Evolutionary conservation across 2,888 invertebrate genomes (phyloP), one percentile per base, ranked within the genome.

Genomic region (Micoletzkya japonica): DNA sequence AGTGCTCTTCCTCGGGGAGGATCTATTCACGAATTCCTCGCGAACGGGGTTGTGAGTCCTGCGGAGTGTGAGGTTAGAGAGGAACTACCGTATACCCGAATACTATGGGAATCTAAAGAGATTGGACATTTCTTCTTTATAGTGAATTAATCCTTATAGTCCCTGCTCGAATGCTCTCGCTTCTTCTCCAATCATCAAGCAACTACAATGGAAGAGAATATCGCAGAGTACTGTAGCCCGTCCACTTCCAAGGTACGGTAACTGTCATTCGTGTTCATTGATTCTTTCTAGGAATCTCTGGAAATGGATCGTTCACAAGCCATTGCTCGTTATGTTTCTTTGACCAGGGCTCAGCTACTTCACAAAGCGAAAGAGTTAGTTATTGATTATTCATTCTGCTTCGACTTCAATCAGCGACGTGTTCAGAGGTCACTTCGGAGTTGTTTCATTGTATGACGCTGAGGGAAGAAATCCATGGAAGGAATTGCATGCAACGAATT

Each of bases 151-250:
- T 54, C 10, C 24, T n/a, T 66, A 26, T 39, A 68, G 68, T 44
- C 17, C 30, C 3, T 58, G 10, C 68, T 68, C 10, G 39, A 20
- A 6, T 68, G 17, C 1, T 57, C 68, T 32, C 39, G 34, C 28
- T 68, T 58, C 58, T 68, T 68, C 58, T n/a, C 68, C 24, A 4
- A 57, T 39, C 34, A 44, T 2, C 68, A 68, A 32, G 58, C 58
- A 17, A 4, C 39, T 36, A 24, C 68, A 24, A 68, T 68, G 30
- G 68, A 68, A 30, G 34, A 24, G 20, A 68, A 68, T 58, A 57
- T 68, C 32, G 24, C 44, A 17, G 10, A 50, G 26, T 68, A 32
- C 58, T 4, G 26, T 7, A 20, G 17, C 26, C 4, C 57, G 0
- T 34, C 57, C 7, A 34, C 44, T 17, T 30, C 37, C 26, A 10